phyloP scores from a whole-genome alignment of 2,113 vertebrate species.

The Sinocyclocheilus maitianheensis region DNA sequence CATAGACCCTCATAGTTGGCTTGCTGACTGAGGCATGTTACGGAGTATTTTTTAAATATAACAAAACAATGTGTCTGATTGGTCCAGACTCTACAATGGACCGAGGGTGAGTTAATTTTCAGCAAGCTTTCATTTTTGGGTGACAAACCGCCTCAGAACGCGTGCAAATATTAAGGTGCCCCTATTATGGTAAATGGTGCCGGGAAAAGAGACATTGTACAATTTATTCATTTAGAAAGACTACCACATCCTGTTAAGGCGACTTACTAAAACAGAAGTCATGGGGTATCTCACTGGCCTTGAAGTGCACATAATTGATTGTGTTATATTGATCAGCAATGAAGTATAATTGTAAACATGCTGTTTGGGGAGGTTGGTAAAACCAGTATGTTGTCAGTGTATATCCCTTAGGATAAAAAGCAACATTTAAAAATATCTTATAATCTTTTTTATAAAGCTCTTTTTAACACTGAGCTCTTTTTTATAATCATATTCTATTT shows the following conservation, averaged over 20 bases:
- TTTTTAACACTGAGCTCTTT: not conserved
- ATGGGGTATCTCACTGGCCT: constrained; percentile 51
- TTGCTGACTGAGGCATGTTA: too few species aligned
- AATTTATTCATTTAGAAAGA: not conserved
- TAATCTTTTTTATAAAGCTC: not conserved
- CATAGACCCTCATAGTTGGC: too few species aligned
- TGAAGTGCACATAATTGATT: constrained; percentile 55
- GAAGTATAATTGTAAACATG: constrained; percentile 16
- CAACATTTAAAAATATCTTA: not conserved
- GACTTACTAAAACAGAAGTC: not conserved
- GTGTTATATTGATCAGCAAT: constrained; percentile 59
- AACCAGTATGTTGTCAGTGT: not conserved
- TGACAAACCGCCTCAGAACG: too few species aligned
- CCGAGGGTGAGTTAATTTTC: too few species aligned
- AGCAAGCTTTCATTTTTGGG: too few species aligned
- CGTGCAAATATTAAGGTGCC: too few species aligned
- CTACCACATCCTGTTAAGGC: not conserved
- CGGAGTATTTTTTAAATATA: too few species aligned
- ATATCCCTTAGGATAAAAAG: not conserved
- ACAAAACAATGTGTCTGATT: too few species aligned
- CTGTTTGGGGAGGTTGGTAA: not conserved
- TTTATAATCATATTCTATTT: not conserved
- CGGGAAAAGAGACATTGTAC: not conserved
- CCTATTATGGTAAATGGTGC: too few species aligned
- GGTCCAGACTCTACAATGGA: too few species aligned